phyloP scores from a whole-genome alignment of 2,888 invertebrate genomes.

The Onchidella celtica region DNA sequence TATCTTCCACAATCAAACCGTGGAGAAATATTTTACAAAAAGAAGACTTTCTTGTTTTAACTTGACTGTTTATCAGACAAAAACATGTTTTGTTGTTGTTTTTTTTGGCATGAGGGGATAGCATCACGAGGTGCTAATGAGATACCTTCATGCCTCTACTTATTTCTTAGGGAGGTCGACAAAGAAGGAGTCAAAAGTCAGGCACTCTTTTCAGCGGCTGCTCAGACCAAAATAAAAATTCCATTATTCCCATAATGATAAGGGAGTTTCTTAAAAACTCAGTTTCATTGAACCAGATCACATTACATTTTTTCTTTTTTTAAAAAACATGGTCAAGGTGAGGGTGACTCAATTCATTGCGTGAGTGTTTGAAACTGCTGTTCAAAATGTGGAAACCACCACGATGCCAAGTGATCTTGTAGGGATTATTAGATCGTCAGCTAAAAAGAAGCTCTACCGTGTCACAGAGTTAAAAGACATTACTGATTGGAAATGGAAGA shows the following conservation, averaged over 20 bases:
- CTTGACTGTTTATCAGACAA: neutral
- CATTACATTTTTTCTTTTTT: too few species aligned
- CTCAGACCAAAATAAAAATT: neutral
- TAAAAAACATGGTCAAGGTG: neutral
- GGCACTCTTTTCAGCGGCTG: neutral
- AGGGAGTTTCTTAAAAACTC: neutral
- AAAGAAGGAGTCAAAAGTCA: neutral
- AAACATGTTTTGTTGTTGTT: neutral
- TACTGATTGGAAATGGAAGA: too few species aligned
- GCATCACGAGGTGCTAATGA: neutral
- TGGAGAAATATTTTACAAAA: neutral
- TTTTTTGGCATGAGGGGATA: neutral
- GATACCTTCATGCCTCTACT: neutral
- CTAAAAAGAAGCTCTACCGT: too few species aligned
- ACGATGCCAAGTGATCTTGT: neutral
- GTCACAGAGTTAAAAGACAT: too few species aligned
- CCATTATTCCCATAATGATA: neutral
- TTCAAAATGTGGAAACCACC: neutral
- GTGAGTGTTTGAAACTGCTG: neutral
- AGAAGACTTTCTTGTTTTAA: neutral
- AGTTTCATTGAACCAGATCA: neutral
- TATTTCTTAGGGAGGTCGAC: neutral
- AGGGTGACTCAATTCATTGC: neutral
- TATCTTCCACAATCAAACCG: neutral
- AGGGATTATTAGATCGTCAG: too few species aligned